phyloP scores from a whole-genome alignment of 1,140 invertebrate species.

The Sarcophaga bullata region DNA sequence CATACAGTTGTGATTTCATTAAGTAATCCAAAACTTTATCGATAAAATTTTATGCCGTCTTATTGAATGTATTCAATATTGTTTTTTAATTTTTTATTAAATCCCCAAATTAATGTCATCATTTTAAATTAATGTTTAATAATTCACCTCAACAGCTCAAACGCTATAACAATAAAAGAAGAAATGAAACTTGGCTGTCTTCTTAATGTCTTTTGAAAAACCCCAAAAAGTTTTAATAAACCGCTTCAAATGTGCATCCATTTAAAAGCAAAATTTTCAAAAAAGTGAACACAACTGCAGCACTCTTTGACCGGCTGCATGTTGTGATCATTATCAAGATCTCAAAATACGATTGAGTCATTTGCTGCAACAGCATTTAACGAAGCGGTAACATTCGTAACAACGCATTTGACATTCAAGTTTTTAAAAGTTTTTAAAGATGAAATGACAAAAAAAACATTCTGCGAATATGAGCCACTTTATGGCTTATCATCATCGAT shows the following conservation, averaged over 20 bases:
- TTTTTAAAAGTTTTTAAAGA: neutral
- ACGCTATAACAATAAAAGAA: neutral
- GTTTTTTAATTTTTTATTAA: neutral
- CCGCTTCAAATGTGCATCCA: neutral
- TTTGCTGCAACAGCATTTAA: neutral
- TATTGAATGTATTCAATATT: neutral
- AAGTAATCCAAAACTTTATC: too few species aligned
- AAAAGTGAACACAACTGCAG: neutral
- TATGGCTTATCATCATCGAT: too few species aligned
- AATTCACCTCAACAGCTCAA: neutral
- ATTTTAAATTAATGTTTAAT: neutral
- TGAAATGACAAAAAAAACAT: neutral
- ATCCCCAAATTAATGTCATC: slow-evolving; percentile 20
- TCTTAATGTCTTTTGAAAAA: neutral
- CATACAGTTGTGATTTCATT: too few species aligned
- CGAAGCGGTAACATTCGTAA: slow-evolving; percentile 13
- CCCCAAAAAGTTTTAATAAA: neutral
- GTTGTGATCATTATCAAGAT: slow-evolving; percentile 15
- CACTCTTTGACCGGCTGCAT: neutral
- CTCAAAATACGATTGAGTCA: neutral
- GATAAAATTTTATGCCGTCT: too few species aligned
- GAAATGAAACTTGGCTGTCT: neutral
- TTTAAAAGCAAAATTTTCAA: neutral
- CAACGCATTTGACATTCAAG: slow-evolving; percentile 16
- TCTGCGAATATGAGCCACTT: neutral